These are phyloP conservation scores for Merluccius polli DNA, from an alignment of 2,797 vertebrate species.

Conservation along the genomic window DNA sequence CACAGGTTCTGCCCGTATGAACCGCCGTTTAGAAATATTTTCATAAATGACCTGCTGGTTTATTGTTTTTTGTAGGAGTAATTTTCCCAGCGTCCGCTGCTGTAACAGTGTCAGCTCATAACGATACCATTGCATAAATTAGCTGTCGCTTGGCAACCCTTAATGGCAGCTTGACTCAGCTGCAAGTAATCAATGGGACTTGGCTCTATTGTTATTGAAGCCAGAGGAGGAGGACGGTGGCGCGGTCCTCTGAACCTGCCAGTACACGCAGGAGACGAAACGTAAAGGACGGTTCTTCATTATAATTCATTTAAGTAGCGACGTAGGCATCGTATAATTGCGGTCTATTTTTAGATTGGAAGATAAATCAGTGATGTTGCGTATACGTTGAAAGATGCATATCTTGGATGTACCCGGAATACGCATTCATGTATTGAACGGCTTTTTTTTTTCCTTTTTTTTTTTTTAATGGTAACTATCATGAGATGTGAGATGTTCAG, in stretches of 20 bases:
- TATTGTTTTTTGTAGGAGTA: background rate
- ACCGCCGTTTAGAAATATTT: too few species aligned
- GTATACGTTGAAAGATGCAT: background rate
- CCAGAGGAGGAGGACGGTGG: slow-evolving; percentile 28
- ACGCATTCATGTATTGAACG: background rate
- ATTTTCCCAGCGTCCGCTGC: slow-evolving; percentile 7
- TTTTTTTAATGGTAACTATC: background rate
- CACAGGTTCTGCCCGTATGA: background rate
- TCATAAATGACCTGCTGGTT: background rate
- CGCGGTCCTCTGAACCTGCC: slow-evolving; percentile 30
- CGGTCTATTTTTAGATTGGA: background rate
- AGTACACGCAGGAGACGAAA: slow-evolving; percentile 7
- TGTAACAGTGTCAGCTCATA: slow-evolving; percentile 35
- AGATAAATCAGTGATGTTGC: background rate
- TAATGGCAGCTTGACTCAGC: slow-evolving; percentile 59
- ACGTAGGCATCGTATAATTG: too few species aligned
- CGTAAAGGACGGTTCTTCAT: background rate
- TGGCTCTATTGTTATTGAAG: slow-evolving; percentile 50
- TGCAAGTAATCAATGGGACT: slow-evolving; percentile 57
- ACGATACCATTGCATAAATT: slow-evolving; percentile 68
- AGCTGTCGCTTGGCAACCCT: slow-evolving; percentile 65
- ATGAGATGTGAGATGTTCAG: background rate
- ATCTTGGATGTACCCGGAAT: background rate
- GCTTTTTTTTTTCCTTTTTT: too few species aligned
- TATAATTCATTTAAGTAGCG: background rate